Conservation (phyloP, 2,797 vertebrate genomes). For the Thamnophis elegans region DNA sequence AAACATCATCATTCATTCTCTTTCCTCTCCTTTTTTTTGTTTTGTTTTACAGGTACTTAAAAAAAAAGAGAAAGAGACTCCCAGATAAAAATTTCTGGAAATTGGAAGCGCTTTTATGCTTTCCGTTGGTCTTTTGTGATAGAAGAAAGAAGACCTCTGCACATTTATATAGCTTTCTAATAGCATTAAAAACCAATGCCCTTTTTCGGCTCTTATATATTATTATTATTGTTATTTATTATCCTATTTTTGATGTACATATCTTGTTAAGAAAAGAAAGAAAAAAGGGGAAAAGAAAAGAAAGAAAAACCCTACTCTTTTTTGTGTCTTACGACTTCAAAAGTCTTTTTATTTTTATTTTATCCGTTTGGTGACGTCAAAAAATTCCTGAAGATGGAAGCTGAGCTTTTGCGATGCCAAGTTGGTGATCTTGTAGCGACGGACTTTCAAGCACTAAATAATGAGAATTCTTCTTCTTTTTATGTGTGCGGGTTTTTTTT, state of each 20-base stretch:
- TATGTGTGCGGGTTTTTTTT: constrained; percentile 42
- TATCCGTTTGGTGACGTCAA: constrained; percentile 46
- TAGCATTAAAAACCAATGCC: constrained; percentile 75
- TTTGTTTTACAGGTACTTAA: constrained; percentile 62
- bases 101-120: constrained; percentile 49
- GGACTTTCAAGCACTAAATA: constrained; percentile 69
- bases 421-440: constrained; percentile 74
- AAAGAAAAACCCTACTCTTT: constrained; percentile 63
- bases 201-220: constrained; percentile 69
- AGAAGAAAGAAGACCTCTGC: constrained; percentile 67
- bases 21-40: not conserved
- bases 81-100: constrained; percentile 66
- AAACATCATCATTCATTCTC: not conserved
- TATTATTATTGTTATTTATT: not conserved
- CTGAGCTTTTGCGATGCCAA: constrained; percentile 72
- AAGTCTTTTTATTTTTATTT: constrained; percentile 62
- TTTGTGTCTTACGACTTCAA: constrained; percentile 73
- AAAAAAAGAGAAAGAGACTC: constrained; percentile 43
- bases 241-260: constrained; percentile 75
- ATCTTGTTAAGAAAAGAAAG: constrained; percentile 69
- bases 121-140: constrained; percentile 58
- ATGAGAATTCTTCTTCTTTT: not conserved
- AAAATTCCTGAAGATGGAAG: constrained; percentile 60
- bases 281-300: not conserved
- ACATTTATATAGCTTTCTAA: constrained; percentile 72